phyloP scores from a whole-genome alignment of 2,797 vertebrate genomes.

The Antennarius maculatus region DNA sequence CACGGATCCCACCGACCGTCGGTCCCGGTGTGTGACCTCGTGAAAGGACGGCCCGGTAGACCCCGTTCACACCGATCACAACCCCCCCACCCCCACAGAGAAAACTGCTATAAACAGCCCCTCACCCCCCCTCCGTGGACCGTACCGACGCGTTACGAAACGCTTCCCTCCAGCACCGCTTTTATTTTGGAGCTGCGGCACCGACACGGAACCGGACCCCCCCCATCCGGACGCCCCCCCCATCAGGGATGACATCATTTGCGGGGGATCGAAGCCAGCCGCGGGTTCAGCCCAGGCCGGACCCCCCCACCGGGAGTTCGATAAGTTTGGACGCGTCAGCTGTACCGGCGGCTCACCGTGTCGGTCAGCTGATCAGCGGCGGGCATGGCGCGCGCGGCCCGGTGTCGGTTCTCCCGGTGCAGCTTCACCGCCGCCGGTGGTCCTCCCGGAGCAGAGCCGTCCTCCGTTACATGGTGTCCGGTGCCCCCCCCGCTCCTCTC shows the following conservation, averaged over 20 bases:
- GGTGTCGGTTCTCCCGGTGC: conserved; percentile 12
- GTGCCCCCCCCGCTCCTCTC: conserved; percentile 33
- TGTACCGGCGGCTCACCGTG: conserved; percentile 43
- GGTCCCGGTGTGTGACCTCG: conserved; percentile 10
- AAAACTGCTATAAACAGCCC: too few relatives aligned
- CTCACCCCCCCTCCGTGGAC: conserved; percentile 15
- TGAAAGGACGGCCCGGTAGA: neutral
- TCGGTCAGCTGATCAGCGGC: conserved; percentile 37
- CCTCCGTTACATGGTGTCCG: conserved; percentile 60
- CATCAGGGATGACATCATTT: conserved; percentile 54
- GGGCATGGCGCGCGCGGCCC: conserved; percentile 43
- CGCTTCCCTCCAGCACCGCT: conserved; percentile 49
- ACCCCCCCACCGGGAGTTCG: conserved; percentile 23
- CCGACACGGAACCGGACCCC: conserved; percentile 8
- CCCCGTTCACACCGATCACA: neutral
- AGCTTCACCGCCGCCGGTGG: conserved; percentile 50
- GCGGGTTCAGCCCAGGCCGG: conserved; percentile 31
- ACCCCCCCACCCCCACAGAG: too few relatives aligned
- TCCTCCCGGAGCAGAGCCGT: conserved; percentile 39
- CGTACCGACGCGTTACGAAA: conserved; percentile 34
- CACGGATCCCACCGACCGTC: too few relatives aligned
- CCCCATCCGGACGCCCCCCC: conserved; percentile 16
- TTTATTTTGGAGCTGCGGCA: conserved; percentile 75
- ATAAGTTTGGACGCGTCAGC: conserved; percentile 46
- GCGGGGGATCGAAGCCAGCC: neutral